Conservation (phyloP, 2,888 invertebrate species). For the Trachelus troglodyta region DNA sequence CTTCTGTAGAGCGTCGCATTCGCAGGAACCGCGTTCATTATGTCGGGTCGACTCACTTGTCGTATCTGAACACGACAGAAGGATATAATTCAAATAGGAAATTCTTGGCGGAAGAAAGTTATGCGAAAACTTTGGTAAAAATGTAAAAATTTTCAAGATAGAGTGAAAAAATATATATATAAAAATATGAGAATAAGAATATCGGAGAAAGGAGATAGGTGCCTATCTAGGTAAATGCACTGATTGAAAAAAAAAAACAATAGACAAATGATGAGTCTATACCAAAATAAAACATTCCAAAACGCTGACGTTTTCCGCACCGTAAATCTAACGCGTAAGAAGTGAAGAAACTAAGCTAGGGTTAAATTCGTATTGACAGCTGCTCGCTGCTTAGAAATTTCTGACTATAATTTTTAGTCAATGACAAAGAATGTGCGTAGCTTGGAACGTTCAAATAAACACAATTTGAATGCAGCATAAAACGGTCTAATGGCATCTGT, state of each 20-base stretch:
- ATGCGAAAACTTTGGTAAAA: background rate
- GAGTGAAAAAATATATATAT: background rate
- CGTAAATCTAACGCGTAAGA: background rate
- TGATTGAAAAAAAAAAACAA: background rate
- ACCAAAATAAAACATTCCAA: background rate
- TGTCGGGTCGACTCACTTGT: too few relatives aligned
- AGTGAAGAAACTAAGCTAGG: background rate
- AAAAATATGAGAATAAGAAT: background rate
- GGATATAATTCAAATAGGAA: too few relatives aligned
- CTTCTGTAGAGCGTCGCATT: too few relatives aligned
- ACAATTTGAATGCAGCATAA: background rate
- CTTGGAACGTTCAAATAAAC: background rate
- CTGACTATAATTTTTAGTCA: background rate
- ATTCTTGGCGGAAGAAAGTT: background rate
- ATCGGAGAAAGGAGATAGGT: background rate
- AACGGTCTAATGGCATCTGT: background rate
- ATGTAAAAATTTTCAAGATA: background rate
- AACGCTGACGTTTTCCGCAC: background rate
- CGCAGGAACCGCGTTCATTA: too few relatives aligned
- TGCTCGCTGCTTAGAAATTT: background rate
- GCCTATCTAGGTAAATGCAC: background rate
- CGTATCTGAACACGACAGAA: too few relatives aligned
- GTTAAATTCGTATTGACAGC: background rate
- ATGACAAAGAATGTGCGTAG: background rate
- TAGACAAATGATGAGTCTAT: background rate